These are phyloP conservation scores for Poecile montanus DNA, from an alignment of 2,797 vertebrate species.

Conservation along the genomic window DNA sequence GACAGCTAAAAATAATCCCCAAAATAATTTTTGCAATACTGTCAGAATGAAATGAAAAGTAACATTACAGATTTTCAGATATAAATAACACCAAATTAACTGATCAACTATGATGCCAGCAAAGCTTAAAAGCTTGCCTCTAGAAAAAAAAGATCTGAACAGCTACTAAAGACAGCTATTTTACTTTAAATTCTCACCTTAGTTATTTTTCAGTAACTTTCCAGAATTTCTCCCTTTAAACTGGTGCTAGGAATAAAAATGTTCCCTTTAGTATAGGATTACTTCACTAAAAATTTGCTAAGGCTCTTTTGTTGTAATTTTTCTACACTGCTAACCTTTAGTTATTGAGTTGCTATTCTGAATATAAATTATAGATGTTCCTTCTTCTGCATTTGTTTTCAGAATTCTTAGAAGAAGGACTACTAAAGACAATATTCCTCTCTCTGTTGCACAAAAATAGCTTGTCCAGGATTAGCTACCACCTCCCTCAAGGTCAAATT, in stretches of 20 bases:
- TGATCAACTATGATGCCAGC: background rate
- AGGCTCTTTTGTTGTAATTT: background rate
- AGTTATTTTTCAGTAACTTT: background rate
- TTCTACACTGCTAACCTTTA: background rate
- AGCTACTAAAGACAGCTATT: background rate
- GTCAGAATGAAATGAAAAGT: conserved; percentile 11
- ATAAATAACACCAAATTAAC: conserved; percentile 16
- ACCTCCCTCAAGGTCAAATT: background rate
- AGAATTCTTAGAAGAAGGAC: background rate
- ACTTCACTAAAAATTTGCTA: background rate
- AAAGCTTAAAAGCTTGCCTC: background rate
- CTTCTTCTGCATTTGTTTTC: conserved; percentile 2
- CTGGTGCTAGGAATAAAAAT: background rate
- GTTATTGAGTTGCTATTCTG: conserved; percentile 4
- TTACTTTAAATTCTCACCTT: background rate
- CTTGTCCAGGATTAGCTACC: background rate
- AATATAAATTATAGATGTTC: background rate
- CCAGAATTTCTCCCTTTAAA: background rate
- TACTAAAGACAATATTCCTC: background rate
- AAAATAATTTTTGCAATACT: background rate
- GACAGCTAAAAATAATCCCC: background rate
- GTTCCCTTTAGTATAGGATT: background rate
- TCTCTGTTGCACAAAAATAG: background rate
- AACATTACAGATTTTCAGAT: background rate
- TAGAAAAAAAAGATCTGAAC: background rate